Evolutionary conservation across 2,113 vertebrate species (phyloP).

Genomic region (Thunnus thynnus): DNA sequence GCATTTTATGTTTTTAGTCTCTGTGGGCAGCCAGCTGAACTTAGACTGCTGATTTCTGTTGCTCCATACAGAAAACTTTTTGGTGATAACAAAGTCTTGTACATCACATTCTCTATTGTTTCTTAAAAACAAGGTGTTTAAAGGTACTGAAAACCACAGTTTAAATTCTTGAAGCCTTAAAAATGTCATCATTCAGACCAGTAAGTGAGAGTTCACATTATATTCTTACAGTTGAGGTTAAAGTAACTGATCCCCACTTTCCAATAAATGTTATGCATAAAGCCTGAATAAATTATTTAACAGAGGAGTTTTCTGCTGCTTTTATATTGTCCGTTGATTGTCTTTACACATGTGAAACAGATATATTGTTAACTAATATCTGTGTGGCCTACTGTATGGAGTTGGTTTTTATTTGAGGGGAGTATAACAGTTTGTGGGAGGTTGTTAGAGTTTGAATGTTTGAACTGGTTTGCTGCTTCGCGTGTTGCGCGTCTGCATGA

Average conservation of each 20-base stretch:
- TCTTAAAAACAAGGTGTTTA: neutral
- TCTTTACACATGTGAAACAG: conserved; percentile 2
- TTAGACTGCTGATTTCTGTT: neutral
- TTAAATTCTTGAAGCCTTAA: too few species aligned
- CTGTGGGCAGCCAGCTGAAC: neutral
- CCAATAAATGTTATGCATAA: neutral
- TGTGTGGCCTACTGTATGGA: neutral
- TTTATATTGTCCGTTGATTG: neutral
- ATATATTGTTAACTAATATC: neutral
- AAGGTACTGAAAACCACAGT: neutral
- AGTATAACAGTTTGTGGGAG: conserved; percentile 11
- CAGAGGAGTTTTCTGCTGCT: neutral
- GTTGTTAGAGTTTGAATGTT: neutral
- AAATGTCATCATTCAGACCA: too few species aligned
- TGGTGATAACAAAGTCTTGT: neutral
- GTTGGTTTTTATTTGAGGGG: conserved; percentile 1
- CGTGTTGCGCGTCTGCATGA: neutral
- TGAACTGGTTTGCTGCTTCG: neutral
- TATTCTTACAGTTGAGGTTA: neutral
- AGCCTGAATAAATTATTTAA: neutral
- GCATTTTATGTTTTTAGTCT: neutral
- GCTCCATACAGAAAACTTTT: neutral
- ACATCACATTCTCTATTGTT: neutral
- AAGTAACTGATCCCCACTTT: neutral
- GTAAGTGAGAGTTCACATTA: too few species aligned